Evolutionary conservation across 2,113 vertebrate genomes (phyloP), one percentile per base, ranked within the genome.

Genomic region (Caloenas nicobarica): DNA sequence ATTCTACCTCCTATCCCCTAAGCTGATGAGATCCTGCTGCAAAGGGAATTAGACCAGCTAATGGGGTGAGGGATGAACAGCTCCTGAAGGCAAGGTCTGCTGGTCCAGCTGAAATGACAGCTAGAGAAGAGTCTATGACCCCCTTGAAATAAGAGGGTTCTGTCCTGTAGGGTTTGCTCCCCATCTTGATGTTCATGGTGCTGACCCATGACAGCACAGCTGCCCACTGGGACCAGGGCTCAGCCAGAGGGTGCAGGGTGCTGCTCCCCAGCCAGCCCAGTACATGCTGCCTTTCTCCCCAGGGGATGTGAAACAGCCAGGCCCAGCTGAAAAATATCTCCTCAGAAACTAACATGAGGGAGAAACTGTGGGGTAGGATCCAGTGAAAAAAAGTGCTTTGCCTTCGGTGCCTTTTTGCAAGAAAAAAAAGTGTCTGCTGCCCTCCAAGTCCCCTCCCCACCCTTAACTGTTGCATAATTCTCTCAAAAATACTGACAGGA

Each of bases 401-500:
- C 23, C 36, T 84, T 88, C 0, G 1, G 31, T 71, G 34, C 42
- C 48, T 61, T 89, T 73, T 78, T 72, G 48, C 9, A 69, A 29
- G 26, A 13, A 46, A 85, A 72, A 46, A 70, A 26, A 13, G 26
- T 13, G 19, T 65, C 70, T 68, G 26, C 57, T 82, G 36, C 11
- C 6, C 25, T 23, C 13, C 10, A 19, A 4, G 4, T 7, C 5
- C 13, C 9, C 9, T 34, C 2, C 18, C 2, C 56, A 4, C 61
- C 13, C 5, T 54, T 69, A 85, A 36, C 54, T 73, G 17, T 16
- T 82, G 22, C 10, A 33, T 62, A 89, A 73, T 51, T 94, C 28
- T 87, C 40, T 68, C 71, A 70, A 62, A 88, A 94, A 54, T 62
- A 61, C 74, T 80, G 56, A n/a, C 21, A 88, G 57, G 46, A 54